Percentiles rank a stretch among this genome's conserved stretches.
These are phyloP conservation scores for Ptychadena robeensis DNA, from an alignment of 2,797 vertebrate genomes.

Conservation along the genomic window DNA sequence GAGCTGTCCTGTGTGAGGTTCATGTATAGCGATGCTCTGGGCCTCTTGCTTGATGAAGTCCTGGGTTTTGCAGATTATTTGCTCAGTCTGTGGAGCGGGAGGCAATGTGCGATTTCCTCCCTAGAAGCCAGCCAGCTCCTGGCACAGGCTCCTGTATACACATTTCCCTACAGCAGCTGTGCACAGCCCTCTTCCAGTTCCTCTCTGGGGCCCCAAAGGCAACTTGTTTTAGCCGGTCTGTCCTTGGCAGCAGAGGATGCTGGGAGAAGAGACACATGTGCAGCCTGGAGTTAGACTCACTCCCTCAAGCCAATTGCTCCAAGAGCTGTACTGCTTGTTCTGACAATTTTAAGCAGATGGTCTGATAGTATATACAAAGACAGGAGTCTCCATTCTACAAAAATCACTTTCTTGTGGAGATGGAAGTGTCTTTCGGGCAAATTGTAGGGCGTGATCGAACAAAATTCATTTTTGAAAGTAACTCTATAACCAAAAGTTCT, in stretches of 20 bases:
- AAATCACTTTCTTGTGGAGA: background rate
- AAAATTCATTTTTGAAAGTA: background rate
- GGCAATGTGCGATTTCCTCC: constrained; percentile 33
- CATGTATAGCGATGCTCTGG: background rate
- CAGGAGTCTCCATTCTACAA: background rate
- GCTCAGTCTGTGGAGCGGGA: constrained; percentile 16
- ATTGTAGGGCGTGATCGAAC: background rate
- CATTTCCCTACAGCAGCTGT: constrained; percentile 44
- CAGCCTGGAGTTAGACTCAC: background rate
- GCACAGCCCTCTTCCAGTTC: constrained; percentile 13
- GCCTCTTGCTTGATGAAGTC: background rate
- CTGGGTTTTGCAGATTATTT: constrained; percentile 13
- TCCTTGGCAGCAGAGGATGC: constrained; percentile 45
- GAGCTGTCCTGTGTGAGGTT: background rate
- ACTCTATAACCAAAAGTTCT: background rate
- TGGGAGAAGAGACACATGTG: constrained; percentile 55
- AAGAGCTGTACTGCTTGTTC: background rate
- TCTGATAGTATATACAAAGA: background rate
- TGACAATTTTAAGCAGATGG: background rate
- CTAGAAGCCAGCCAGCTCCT: constrained; percentile 35
- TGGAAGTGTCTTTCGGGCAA: background rate
- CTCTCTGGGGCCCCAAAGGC: constrained; percentile 16
- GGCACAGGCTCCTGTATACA: constrained; percentile 25
- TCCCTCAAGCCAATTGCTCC: background rate
- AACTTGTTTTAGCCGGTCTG: constrained; percentile 36